These are phyloP conservation scores for Brachypterus glaber DNA, from an alignment of 2,888 invertebrate genomes.

Conservation along the genomic window DNA sequence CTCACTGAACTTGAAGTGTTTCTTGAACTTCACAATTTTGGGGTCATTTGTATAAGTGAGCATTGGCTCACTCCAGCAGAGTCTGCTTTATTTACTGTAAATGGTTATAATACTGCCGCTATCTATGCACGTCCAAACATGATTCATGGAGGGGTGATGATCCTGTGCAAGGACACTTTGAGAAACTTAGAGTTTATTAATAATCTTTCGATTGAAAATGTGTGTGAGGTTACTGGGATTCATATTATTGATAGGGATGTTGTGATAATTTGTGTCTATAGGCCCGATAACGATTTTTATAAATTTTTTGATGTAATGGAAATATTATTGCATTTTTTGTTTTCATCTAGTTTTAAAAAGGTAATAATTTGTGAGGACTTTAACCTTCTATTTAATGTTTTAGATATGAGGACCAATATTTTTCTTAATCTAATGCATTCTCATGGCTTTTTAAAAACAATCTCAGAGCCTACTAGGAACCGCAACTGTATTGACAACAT, in stretches of 20 bases:
- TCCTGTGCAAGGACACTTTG: neutral
- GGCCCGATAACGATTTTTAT: neutral
- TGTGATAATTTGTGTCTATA: neutral
- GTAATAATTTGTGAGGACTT: constrained; percentile 1
- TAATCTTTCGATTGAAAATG: neutral
- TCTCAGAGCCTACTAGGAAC: constrained; percentile 1
- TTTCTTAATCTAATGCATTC: neutral
- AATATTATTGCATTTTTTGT: neutral
- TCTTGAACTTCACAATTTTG: neutral
- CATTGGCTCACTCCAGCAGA: neutral
- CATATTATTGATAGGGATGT: neutral
- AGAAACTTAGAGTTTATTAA: too few species aligned
- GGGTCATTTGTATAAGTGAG: neutral
- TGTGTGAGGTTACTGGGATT: neutral
- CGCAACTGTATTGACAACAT: neutral
- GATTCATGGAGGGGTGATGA: constrained; percentile 4
- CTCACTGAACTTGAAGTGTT: neutral
- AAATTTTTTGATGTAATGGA: neutral
- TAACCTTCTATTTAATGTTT: constrained; percentile 1
- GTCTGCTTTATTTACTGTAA: neutral
- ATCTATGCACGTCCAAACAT: neutral
- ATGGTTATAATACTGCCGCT: neutral
- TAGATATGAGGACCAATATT: neutral
- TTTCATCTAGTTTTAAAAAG: neutral
- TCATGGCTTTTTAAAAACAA: neutral